These are phyloP conservation scores for Oxytorus armatus DNA, from an alignment of 2,888 invertebrate species.

Conservation along the genomic window DNA sequence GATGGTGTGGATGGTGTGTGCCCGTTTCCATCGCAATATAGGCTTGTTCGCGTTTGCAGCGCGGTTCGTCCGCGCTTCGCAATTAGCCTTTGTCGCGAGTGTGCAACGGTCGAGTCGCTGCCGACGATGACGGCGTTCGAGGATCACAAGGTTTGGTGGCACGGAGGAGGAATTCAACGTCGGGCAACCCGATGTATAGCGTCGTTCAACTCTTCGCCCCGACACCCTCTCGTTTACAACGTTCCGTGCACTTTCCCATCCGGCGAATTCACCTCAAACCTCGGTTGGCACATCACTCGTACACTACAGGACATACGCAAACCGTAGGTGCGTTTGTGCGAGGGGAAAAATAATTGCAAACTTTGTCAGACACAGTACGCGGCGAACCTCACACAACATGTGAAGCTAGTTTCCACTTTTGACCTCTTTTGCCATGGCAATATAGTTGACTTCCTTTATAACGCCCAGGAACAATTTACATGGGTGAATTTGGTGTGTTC, in stretches of 20 bases:
- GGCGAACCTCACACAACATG: conserved; percentile 53
- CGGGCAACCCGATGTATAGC: conserved; percentile 63
- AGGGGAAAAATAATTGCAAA: conserved; percentile 73
- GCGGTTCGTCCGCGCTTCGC: conserved; percentile 80
- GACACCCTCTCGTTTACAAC: conserved; percentile 61
- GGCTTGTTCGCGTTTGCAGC: conserved; percentile 80
- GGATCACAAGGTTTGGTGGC: conserved; percentile 32
- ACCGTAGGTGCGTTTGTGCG: conserved; percentile 24
- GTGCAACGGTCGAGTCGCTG: conserved; percentile 60
- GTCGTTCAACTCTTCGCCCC: conserved; percentile 55
- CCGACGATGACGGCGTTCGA: conserved; percentile 32
- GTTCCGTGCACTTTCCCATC: conserved; percentile 28
- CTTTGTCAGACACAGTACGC: conserved; percentile 56
- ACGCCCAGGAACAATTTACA: conserved; percentile 24
- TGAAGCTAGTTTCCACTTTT: conserved; percentile 37
- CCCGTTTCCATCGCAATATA: conserved; percentile 81
- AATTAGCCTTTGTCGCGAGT: conserved; percentile 83
- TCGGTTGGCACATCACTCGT: conserved; percentile 21
- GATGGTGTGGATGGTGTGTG: no score
- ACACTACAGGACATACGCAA: conserved; percentile 17
- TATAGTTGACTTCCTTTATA: conserved; percentile 41
- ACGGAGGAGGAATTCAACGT: conserved; percentile 66
- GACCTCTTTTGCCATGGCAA: conserved; percentile 26
- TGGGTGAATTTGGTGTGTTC: conserved; percentile 11
- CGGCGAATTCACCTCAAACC: conserved; percentile 15